Evolutionary conservation across 2,797 vertebrate genomes (phyloP), one percentile per base, ranked within the genome.

Genomic region (Pangasius krempfi): DNA sequence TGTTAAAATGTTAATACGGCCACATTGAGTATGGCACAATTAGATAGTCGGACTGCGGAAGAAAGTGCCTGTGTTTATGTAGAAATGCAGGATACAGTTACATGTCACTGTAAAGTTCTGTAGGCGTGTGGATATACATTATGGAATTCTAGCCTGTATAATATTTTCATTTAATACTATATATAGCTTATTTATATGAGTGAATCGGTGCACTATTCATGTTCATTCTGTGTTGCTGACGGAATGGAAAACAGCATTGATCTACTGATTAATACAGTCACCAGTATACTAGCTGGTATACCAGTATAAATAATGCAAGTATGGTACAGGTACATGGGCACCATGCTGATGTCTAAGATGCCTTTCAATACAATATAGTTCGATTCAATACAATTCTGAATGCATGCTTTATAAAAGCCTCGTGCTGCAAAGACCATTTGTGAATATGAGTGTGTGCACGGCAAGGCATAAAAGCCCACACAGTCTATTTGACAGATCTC

Each of bases 221-320:
- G n/a, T 79, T 30, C 16, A 54, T 8, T 18, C 52, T 16, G 5
- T 80, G 52, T 80, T 2, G 52, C 9, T 56, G 18, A 58, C 18
- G 1, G 52, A 37, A 56, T 37, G 52, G 54, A 80, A 76, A 50
- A 37, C 52, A 33, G 52, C 37, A 80, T 80, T 58, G 8, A 80
- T 18, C 18, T 33, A 58, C 52, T 33, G 52, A 22, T 56, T 79
- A 20, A 56, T 58, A 37, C 33, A 58, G 30, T 80, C 8, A 6
- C 47, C 20, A 40, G 54, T 37, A 54, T 58, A 80, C 54, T 25
- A 58, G 52, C 78, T 58, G 54, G 9, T 22, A 37, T 20, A 54
- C 76, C 14, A 54, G 73, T 18, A 54, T 79, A 54, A 79, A 79
- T 79, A 79, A 52, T 79, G n/a, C 50, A 79, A 80, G 30, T 12